These are phyloP conservation scores for Latrodectus elegans DNA, from an alignment of 2,888 invertebrate species.

Conservation along the genomic window DNA sequence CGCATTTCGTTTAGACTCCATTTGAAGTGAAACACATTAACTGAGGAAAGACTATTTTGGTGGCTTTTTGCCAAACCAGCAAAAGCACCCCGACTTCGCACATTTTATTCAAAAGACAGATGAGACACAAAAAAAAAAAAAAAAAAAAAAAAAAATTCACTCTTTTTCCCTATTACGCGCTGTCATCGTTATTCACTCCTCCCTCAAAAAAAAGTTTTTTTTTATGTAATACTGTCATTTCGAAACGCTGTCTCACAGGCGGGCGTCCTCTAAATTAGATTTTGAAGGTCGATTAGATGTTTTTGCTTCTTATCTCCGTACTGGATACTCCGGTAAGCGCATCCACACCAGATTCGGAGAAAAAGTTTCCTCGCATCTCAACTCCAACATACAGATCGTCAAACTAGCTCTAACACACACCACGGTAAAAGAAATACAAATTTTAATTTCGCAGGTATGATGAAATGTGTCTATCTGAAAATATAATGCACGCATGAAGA, in stretches of 20 bases:
- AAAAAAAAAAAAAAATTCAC: too few species aligned
- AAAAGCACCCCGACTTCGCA: conserved; percentile 7
- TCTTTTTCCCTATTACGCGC: conserved; percentile 12
- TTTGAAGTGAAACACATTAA: too few species aligned
- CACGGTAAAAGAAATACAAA: too few species aligned
- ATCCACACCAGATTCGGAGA: too few species aligned
- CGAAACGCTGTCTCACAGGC: conserved; percentile 33
- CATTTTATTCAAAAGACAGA: not conserved
- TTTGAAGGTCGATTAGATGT: conserved; percentile 33
- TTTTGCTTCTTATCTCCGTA: conserved; percentile 2
- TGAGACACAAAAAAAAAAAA: too few species aligned
- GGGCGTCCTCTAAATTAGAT: conserved; percentile 50
- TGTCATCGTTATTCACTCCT: conserved; percentile 29
- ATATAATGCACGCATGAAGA: too few species aligned
- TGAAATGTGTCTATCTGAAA: too few species aligned
- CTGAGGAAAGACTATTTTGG: not conserved
- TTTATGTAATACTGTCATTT: conserved; percentile 50
- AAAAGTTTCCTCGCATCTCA: too few species aligned
- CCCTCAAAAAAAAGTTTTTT: not conserved
- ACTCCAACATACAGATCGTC: too few species aligned
- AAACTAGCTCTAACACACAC: too few species aligned
- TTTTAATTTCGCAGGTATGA: too few species aligned
- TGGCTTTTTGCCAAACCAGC: conserved; percentile 32
- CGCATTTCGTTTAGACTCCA: not conserved
- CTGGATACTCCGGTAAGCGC: not conserved